Percentiles rank a stretch among this genome's conserved stretches.
Conservation (phyloP, 92 coral and sea anemone species). For the Diadumene lineata region DNA sequence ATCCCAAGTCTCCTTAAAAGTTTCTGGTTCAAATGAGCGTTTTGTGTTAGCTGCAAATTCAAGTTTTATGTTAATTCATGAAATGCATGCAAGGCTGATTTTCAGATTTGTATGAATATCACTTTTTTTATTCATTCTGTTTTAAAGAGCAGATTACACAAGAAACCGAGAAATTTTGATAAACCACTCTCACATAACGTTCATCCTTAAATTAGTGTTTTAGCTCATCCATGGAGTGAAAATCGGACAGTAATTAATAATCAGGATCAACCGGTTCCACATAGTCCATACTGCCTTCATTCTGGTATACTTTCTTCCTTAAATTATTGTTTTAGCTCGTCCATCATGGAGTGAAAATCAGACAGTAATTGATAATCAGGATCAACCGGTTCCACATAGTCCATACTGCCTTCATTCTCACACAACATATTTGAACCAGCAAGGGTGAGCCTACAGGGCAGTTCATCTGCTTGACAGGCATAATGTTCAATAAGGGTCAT, state of each 20-base stretch:
- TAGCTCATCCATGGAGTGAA: slow-evolving; percentile 73
- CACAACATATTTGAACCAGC: slow-evolving; percentile 83
- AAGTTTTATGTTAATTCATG: no score
- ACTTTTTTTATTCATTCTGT: no score
- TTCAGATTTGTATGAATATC: no score
- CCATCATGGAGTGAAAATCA: slow-evolving; percentile 78
- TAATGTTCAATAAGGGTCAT: slow-evolving; percentile 80
- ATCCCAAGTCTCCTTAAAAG: no score
- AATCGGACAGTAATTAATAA: slow-evolving; percentile 71
- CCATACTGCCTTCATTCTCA: slow-evolving; percentile 60
- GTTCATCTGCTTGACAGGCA: slow-evolving; percentile 65
- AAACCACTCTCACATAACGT: no score
- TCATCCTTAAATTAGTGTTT: slow-evolving; percentile 20
- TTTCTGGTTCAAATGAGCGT: no score
- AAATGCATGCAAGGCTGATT: no score
- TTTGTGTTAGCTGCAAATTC: no score
- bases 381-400: slow-evolving; percentile 46
- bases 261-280: slow-evolving; percentile 65
- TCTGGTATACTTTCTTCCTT: no score
- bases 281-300: slow-evolving; percentile 56
- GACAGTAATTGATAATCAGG: slow-evolving; percentile 77
- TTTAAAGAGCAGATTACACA: no score
- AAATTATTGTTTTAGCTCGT: slow-evolving; percentile 48
- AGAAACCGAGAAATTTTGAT: no score
- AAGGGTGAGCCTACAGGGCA: slow-evolving; percentile 80